These are phyloP conservation scores for Takifugu flavidus DNA, from an alignment of 2,113 vertebrate species.

Conservation along the genomic window DNA sequence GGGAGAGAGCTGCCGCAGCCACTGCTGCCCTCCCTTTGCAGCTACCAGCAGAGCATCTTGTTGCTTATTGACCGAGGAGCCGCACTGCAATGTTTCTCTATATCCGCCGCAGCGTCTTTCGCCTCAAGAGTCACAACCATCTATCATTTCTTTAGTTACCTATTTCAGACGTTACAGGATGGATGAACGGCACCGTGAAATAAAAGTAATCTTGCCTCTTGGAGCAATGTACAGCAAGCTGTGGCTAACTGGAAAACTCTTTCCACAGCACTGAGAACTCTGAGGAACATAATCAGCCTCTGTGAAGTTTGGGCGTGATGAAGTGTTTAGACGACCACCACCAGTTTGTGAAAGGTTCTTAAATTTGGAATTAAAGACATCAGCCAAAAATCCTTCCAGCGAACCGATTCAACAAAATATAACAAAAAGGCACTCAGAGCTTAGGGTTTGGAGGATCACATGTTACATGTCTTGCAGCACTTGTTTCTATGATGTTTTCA, in stretches of 20 bases:
- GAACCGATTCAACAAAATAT: neutral
- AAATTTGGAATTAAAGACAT: neutral
- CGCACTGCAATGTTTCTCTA: conserved; percentile 39
- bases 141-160: conserved; percentile 47
- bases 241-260: conserved; percentile 34
- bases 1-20: conserved; percentile 49
- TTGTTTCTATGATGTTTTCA: neutral
- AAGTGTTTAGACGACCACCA: conserved; percentile 20
- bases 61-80: conserved; percentile 58
- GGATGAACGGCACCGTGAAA: conserved; percentile 57
- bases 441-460: neutral
- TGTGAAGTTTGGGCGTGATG: conserved; percentile 4
- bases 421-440: neutral
- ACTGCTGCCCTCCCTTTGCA: conserved; percentile 18
- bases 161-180: conserved; percentile 26
- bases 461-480: neutral
- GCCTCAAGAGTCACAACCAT: conserved; percentile 44
- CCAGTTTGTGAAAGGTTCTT: conserved; percentile 8
- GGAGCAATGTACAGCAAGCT: conserved; percentile 36
- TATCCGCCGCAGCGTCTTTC: conserved; percentile 25
- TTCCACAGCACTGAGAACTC: conserved; percentile 21
- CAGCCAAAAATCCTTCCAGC: neutral
- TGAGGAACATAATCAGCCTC: conserved; percentile 47
- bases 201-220: conserved; percentile 58
- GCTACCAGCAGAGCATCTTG: conserved; percentile 39